Percentiles rank a stretch among this genome's conserved stretches.
Evolutionary conservation across 2,113 vertebrate species (phyloP).

Genomic region (Willisornis vidua): DNA sequence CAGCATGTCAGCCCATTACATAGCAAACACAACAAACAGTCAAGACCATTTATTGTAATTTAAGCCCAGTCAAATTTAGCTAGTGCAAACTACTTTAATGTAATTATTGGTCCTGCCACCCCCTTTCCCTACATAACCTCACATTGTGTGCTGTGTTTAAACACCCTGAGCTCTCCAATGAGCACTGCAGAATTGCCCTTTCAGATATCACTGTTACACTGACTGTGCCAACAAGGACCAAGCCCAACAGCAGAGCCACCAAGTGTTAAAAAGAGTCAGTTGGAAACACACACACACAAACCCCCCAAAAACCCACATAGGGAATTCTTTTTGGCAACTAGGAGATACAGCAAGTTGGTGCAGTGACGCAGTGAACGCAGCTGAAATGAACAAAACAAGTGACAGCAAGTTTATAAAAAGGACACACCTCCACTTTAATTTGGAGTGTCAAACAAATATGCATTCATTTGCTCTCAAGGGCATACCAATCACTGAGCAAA

Average conservation of each 20-base stretch:
- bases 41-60: conserved; percentile 26
- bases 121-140: neutral
- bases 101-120: neutral
- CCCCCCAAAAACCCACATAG: neutral
- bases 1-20: conserved; percentile 17
- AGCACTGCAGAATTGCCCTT: neutral
- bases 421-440: conserved; percentile 63
- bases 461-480: conserved; percentile 54
- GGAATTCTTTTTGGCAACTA: conserved; percentile 33
- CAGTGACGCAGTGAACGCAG: neutral
- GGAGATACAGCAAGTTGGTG: neutral
- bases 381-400: conserved; percentile 53
- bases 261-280: neutral
- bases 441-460: conserved; percentile 50
- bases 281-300: neutral
- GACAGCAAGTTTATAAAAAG: conserved; percentile 48
- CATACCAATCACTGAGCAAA: neutral
- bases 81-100: neutral
- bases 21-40: conserved; percentile 7
- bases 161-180: accelerated
- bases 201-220: neutral
- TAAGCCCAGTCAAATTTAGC: neutral
- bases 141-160: accelerated
- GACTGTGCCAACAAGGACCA: neutral
- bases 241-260: neutral